Base-by-base conservation (phyloP, 2,888 invertebrate genomes). In the Nudaria mundana region DNA sequence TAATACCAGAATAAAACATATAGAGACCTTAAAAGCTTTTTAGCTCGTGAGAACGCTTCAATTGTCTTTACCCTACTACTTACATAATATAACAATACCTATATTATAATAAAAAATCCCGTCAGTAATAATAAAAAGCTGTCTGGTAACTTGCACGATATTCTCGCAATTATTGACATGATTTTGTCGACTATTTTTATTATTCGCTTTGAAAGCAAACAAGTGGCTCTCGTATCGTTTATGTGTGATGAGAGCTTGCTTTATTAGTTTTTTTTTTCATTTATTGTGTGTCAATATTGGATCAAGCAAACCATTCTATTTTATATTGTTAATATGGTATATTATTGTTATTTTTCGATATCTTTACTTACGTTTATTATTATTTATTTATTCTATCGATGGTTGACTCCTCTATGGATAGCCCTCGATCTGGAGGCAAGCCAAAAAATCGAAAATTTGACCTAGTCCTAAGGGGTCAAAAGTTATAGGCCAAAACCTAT, bases 31-130 rank as follows among this genome's bases (percentile, higher is more conserved):
- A n/a, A n/a, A n/a, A n/a, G n/a, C n/a, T n/a, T n/a, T n/a, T n/a
- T n/a, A n/a, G n/a, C n/a, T n/a, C n/a, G n/a, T n/a, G n/a, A n/a
- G n/a, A 48, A 61, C 63, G 69, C 64, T 70, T 66, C 65, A 70
- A 66, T 49, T 65, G 60, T 68, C 71, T 81, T 76, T 75, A n/a
- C n/a, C n/a, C n/a, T n/a, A n/a, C n/a, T n/a, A n/a, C n/a, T n/a
- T n/a, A n/a, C n/a, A n/a, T n/a, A 76, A 77, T 78, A 80, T 75
- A 75, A 70, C 57, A 66, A 59, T 48, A 73, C 8, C 5, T 75
- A 72, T 77, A 77, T 74, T 71, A n/a, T n/a, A n/a, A n/a, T n/a
- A n/a, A n/a, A n/a, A n/a, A n/a, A n/a, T n/a, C 71, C 72, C 66
- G 59, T 66, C 51, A 42, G 52, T 65, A 65, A 72, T 65, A 67